Evolutionary conservation across 2,113 vertebrate species (phyloP), one percentile per base, ranked within the genome.

Genomic region (Hylia prasina): DNA sequence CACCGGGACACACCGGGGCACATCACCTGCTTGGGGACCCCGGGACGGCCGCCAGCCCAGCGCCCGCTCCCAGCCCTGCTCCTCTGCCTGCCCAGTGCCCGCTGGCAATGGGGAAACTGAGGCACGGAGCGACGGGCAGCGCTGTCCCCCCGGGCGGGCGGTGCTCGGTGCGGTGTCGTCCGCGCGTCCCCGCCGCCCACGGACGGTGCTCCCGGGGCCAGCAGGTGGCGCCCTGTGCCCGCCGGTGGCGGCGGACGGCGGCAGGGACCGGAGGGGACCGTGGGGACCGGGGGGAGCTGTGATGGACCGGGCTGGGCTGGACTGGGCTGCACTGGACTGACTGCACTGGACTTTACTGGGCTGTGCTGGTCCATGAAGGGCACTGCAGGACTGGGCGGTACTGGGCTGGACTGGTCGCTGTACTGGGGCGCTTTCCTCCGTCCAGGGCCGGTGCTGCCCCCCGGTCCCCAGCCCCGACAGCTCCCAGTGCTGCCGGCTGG

Each of bases 401-500:
- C 79, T 45, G 47, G 14, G 21, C 19, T 31, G 23, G 0, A 2
- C 53, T 33, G 78, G 22, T 15, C 9, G 4, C 39, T 35, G 50
- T 2, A 6, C 10, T 27, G 51, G 44, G 51, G 3, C 20, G 9
- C 7, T 37, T 50, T n/a, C 11, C 35, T 64, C 30, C 27, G 28
- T 63, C 22, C 45, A 9, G 47, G 31, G 21, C 8, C 0, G 1
- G 6, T 30, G 65, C 40, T 57, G 40, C 40, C 17, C 15, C 30
- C 31, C 4, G 0, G 23, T 2, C 4, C 21, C n/a, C 35, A 5
- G 11, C 0, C 2, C 12, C 7, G 7, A 10, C 20, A 1, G 44
- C 42, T 47, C 56, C n/a, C 39, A 9, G 54, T 0, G 2, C 31
- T 5, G 1, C 75, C 2, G 0, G 2, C 18, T 2, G 4, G 35